Conservation (phyloP, 2,888 invertebrate genomes). For the Agriopis marginaria region DNA sequence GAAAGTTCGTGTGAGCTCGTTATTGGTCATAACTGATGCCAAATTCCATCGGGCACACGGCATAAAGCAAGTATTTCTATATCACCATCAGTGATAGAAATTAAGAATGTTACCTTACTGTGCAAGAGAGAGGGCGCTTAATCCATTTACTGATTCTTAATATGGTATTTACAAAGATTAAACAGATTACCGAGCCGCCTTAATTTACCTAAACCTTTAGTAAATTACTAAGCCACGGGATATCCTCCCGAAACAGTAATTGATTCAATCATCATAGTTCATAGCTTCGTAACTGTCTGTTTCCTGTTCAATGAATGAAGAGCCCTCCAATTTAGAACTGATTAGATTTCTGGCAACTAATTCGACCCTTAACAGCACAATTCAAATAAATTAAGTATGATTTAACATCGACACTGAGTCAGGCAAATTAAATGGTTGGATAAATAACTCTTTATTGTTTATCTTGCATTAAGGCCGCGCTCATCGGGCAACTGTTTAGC, state of each 20-base stretch:
- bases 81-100: too few relatives aligned
- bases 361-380: constrained; percentile 14
- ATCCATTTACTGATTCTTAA: background rate
- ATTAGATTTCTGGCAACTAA: constrained; percentile 22
- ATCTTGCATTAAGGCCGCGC: too few relatives aligned
- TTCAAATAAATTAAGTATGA: constrained; percentile 11
- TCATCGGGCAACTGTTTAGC: too few relatives aligned
- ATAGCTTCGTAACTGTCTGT: constrained; percentile 25
- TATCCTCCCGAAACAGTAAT: constrained; percentile 22
- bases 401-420: background rate
- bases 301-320: constrained; percentile 35
- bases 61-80: too few relatives aligned
- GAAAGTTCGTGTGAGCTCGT: too few relatives aligned
- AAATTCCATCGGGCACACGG: too few relatives aligned
- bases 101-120: too few relatives aligned
- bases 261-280: constrained; percentile 29
- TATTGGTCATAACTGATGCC: too few relatives aligned
- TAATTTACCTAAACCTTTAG: constrained; percentile 8
- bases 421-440: background rate
- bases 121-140: too few relatives aligned
- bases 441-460: too few relatives aligned
- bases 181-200: background rate
- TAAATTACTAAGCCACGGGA: constrained; percentile 11
- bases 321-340: constrained; percentile 17
- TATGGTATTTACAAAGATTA: constrained; percentile 2